Conservation (phyloP, 2,797 vertebrate genomes). For the Euthynnus affinis region DNA sequence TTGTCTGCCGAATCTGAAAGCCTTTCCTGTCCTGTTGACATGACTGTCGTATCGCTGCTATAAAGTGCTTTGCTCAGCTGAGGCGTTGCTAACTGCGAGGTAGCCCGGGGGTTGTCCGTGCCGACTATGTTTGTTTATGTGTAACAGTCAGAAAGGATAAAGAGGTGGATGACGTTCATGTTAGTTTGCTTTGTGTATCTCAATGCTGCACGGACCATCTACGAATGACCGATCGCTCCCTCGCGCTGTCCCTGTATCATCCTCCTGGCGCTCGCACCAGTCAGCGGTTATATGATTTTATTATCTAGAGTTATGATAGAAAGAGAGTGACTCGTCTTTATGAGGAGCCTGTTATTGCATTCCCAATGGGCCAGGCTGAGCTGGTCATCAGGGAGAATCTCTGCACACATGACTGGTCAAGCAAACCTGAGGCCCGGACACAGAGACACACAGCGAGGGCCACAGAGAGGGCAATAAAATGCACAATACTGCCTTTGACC, state of each 20-base stretch:
- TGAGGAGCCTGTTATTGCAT: conserved; percentile 79
- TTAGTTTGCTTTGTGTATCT: conserved; percentile 65
- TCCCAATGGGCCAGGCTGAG: conserved; percentile 61
- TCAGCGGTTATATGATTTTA: conserved; percentile 55
- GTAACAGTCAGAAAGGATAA: conserved; percentile 53
- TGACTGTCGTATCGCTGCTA: conserved; percentile 48
- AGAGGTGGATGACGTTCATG: conserved; percentile 35
- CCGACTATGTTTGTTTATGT: conserved; percentile 66
- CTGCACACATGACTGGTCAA: conserved; percentile 77
- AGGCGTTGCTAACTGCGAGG: conserved; percentile 71
- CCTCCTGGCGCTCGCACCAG: conserved; percentile 18
- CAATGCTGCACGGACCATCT: conserved; percentile 38
- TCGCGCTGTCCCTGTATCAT: conserved; percentile 23
- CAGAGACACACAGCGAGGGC: conserved; percentile 48
- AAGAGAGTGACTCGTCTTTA: conserved; percentile 68
- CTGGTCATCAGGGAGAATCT: conserved; percentile 70
- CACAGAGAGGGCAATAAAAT: conserved; percentile 59
- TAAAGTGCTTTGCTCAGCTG: conserved; percentile 70
- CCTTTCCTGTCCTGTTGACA: conserved; percentile 70
- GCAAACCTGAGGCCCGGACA: conserved; percentile 58
- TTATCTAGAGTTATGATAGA: conserved; percentile 62
- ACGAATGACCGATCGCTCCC: conserved; percentile 64
- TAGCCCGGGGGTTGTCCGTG: conserved; percentile 50
- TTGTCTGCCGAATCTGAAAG: conserved; percentile 66
- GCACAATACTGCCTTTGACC: conserved; percentile 70